These are phyloP conservation scores for Muscicapa adusta DNA, from an alignment of 2,113 vertebrate species.

Conservation along the genomic window DNA sequence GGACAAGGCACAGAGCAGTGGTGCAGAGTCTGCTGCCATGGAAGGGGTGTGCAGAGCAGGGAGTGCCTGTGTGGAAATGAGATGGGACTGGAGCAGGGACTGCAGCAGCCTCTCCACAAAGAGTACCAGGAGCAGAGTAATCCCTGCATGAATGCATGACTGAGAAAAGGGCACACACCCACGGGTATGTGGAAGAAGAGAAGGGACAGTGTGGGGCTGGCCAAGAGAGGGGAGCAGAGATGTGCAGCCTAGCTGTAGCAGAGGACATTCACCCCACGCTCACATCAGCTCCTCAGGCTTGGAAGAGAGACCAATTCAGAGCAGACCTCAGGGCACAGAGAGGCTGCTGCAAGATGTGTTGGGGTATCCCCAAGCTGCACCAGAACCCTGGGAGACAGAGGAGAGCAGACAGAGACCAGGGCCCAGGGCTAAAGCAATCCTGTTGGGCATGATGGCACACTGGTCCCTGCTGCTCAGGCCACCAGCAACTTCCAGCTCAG, in stretches of 20 bases:
- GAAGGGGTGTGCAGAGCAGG: background rate
- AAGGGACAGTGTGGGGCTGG: background rate
- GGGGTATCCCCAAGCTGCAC: fast-evolving
- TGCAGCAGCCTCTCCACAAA: background rate
- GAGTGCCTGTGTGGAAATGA: fast-evolving
- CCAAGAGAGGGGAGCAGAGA: background rate
- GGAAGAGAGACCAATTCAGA: background rate
- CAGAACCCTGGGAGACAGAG: background rate
- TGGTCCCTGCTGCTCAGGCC: background rate
- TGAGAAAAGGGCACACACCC: background rate
- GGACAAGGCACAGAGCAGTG: background rate
- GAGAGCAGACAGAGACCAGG: background rate
- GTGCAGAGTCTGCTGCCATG: background rate
- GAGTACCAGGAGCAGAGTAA: background rate
- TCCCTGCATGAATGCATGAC: background rate
- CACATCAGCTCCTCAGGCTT: background rate
- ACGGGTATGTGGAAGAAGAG: fast-evolving
- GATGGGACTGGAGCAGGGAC: background rate
- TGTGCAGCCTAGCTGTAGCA: background rate
- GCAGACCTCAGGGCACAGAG: background rate
- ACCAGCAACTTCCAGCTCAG: background rate
- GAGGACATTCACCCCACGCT: fast-evolving
- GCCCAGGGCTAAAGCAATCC: background rate
- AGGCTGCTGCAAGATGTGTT: background rate
- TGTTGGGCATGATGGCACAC: background rate